These are phyloP conservation scores for Microcebus griseorufus DNA, from an alignment of 2,113 vertebrate genomes.

Conservation along the genomic window DNA sequence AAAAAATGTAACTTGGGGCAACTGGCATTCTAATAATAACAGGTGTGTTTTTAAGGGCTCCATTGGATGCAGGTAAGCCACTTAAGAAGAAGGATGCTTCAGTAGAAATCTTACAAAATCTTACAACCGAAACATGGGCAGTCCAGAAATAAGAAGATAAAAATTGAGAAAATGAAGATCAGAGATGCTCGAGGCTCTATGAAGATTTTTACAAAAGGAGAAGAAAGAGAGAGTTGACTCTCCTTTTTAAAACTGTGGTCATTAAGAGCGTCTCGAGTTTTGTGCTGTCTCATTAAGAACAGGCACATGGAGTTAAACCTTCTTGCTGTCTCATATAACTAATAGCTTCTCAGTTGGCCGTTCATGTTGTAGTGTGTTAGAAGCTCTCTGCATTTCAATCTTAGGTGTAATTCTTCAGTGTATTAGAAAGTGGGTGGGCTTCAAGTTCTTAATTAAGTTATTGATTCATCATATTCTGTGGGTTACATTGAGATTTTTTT, in stretches of 20 bases:
- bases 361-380: no score
- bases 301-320: background rate
- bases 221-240: background rate
- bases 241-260: background rate
- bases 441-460: background rate
- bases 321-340: background rate
- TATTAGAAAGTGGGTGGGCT: background rate
- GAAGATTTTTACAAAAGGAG: background rate
- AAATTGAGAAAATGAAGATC: background rate
- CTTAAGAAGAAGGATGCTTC: background rate
- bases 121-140: background rate
- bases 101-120: background rate
- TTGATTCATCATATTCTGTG: background rate
- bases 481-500: background rate
- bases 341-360: background rate
- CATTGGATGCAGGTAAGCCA: background rate
- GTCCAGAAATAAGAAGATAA: background rate
- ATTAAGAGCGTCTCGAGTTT: background rate
- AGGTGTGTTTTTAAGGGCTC: background rate
- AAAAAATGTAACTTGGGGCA: background rate
- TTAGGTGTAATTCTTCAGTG: background rate
- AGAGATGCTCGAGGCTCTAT: background rate
- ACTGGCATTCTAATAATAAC: background rate
- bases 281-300: background rate
- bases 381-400: background rate